phyloP scores from a whole-genome alignment of 2,113 vertebrate genomes.

The Alosa alosa region DNA sequence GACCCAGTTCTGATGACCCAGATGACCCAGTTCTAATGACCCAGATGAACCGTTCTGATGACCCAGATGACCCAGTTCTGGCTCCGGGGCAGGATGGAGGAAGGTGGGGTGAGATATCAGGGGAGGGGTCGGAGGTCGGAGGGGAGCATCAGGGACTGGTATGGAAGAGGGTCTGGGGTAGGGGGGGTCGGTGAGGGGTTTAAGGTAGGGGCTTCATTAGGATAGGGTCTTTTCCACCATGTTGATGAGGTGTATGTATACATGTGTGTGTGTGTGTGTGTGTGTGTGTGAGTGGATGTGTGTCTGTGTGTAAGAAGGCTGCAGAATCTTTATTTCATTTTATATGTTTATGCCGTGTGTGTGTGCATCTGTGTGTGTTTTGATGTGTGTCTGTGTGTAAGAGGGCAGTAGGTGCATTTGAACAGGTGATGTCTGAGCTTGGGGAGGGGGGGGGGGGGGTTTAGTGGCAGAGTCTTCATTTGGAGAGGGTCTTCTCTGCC shows the following conservation, averaged over 20 bases:
- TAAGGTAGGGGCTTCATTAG: conserved; percentile 43
- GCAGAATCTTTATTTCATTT: no score
- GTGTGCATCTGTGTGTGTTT: not conserved
- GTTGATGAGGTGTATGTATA: conserved; percentile 61
- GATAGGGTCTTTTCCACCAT: conserved; percentile 73
- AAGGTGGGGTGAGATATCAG: not conserved
- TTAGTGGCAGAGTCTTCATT: conserved; percentile 70
- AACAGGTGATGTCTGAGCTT: not conserved
- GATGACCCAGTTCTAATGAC: conserved; percentile 58
- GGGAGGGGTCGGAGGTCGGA: conserved; percentile 32
- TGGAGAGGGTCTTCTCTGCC: conserved; percentile 93
- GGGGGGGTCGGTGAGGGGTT: conserved; percentile 24
- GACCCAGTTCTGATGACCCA: conserved; percentile 64
- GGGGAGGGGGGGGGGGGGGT: conserved; percentile 1
- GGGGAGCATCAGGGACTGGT: conserved; percentile 26
- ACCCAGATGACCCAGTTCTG: conserved; percentile 64
- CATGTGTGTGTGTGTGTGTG: not conserved
- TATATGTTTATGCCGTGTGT: no score
- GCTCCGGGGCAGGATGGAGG: conserved; percentile 49
- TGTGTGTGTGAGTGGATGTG: not conserved
- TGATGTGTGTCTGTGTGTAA: not conserved
- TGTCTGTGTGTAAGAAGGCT: no score
- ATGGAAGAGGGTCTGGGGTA: not conserved
- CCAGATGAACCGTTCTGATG: conserved; percentile 43
- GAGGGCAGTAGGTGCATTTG: not conserved